Evolutionary conservation across 2,888 invertebrate species (phyloP).

Genomic region (Hydroisotoma schaefferi): DNA sequence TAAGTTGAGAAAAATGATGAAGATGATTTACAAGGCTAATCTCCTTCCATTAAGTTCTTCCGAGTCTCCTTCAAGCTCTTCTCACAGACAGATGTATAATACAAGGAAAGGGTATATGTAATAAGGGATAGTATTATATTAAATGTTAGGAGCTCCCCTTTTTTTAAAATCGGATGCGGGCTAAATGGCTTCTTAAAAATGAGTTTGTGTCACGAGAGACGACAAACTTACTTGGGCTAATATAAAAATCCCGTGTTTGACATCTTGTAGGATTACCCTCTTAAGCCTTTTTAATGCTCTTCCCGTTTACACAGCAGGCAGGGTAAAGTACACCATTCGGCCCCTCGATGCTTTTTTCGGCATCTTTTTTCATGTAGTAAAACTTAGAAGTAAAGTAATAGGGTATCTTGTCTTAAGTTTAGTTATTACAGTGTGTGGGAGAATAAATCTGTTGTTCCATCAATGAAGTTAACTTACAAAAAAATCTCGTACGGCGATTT

Average conservation of each 20-base stretch:
- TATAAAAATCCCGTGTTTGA: conserved; percentile 11
- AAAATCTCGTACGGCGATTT: too few relatives aligned
- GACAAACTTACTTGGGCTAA: not conserved
- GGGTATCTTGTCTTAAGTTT: not conserved
- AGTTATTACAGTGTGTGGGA: too few relatives aligned
- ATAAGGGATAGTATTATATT: too few relatives aligned
- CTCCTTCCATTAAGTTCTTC: conserved; percentile 14
- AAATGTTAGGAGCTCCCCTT: conserved; percentile 1
- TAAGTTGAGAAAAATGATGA: too few relatives aligned
- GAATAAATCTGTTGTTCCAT: too few relatives aligned
- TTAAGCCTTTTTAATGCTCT: conserved; percentile 1
- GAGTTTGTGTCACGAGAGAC: conserved; percentile 20
- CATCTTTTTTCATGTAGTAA: not conserved
- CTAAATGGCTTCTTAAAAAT: conserved; percentile 23
- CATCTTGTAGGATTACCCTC: conserved; percentile 10
- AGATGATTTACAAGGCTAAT: conserved; percentile 20
- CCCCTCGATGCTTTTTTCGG: too few relatives aligned
- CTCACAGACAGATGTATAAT: too few relatives aligned
- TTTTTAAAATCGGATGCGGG: too few relatives aligned
- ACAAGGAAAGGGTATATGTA: too few relatives aligned
- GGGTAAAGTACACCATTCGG: too few relatives aligned
- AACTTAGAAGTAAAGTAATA: not conserved
- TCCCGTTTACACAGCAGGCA: too few relatives aligned
- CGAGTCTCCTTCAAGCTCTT: not conserved
- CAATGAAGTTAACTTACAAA: too few relatives aligned